Evolutionary conservation across 2,113 vertebrate species (phyloP), one percentile per base, ranked within the genome.

Genomic region (Zonotrichia leucophrys): DNA sequence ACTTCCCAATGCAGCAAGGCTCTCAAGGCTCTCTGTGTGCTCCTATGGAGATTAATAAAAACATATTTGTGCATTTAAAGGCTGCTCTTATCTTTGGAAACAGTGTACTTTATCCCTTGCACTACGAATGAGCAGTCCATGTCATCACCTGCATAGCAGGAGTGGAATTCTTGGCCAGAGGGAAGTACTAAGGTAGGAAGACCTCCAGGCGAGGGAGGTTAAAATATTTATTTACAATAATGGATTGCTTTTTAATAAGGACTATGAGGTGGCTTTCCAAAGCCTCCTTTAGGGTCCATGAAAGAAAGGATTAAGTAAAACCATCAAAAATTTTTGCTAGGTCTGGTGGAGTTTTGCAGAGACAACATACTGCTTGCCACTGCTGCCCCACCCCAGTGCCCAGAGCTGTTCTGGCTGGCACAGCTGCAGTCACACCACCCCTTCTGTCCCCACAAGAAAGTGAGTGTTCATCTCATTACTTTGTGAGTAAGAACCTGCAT

Each of bases 301-400:
- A 62, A 83, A 58, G 27, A 78, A 68, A 79, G 15, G 17, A 81
- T 46, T 23, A 52, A 66, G 42, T 12, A 24, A 89, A 93, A 44
- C 27, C 35, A 58, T 21, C 5, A 74, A 89, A 77, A 21, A 11
- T 6, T 74, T 52, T 50, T 63, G 42, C 30, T 27, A 46, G 24
- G 22, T 17, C 50, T 63, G 27, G 7, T 49, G 68, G 60, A 55
- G 17, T 73, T 80, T 28, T 67, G 68, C 47, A 75, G 56, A 23
- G 33, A 35, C 84, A 58, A 21, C 0, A 0, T 30, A 42, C 8
- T 0, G 0, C 44, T 73, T 73, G 69, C 50, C 55, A 55, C 31
- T 5, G 5, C 72, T 88, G 46, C 37, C 6, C 22, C 28, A 50
- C 30, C 44, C 39, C 46, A 30, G 82, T 3, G 1, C 17, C 60